phyloP scores from a whole-genome alignment of 1,140 invertebrate species.

The Zaprionus vittiger region DNA sequence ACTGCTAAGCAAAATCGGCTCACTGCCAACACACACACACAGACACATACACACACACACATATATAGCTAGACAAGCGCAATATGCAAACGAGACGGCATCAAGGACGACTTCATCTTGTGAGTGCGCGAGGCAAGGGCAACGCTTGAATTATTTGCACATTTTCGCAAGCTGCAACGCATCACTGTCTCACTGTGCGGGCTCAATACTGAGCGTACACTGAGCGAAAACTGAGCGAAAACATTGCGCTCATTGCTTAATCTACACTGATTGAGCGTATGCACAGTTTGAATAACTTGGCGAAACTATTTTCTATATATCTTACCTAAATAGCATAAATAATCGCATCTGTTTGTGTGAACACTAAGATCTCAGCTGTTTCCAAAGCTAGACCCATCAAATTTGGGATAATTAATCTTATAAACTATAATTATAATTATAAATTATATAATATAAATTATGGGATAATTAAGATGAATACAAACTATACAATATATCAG shows the following conservation, averaged over 20 bases:
- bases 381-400: neutral
- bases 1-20: constrained; percentile 36
- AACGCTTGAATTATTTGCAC: constrained; percentile 71
- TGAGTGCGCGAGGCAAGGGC: constrained; percentile 22
- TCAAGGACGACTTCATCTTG: constrained; percentile 32
- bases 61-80: constrained; percentile 1
- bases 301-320: too few species aligned
- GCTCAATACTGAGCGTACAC: neutral
- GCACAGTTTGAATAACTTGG: too few species aligned
- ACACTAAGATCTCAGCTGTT: neutral
- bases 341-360: neutral
- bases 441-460: too few species aligned
- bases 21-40: constrained; percentile 21
- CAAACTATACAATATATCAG: too few species aligned
- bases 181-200: constrained; percentile 54
- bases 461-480: too few species aligned
- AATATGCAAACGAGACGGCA: constrained; percentile 12
- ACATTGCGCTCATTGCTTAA: too few species aligned
- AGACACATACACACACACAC: constrained; percentile 11
- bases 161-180: constrained; percentile 68
- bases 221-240: neutral
- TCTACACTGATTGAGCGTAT: too few species aligned
- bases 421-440: neutral
- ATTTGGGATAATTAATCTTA: neutral
- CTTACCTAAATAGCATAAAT: too few species aligned